phyloP scores from a whole-genome alignment of 1,140 invertebrate genomes.

The Listronotus oregonensis region DNA sequence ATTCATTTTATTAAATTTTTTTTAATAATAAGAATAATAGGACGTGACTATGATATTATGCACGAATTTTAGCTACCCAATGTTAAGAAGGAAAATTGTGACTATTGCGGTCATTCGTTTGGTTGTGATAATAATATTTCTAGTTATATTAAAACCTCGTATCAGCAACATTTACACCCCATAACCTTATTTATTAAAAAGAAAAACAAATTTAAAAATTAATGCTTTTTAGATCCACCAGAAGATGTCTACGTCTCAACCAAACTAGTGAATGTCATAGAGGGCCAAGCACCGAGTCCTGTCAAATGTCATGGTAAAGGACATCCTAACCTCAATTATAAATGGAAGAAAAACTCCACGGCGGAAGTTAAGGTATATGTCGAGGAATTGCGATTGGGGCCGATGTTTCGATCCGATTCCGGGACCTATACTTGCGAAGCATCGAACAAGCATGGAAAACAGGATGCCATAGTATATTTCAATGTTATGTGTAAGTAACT shows the following conservation, averaged over 20 bases:
- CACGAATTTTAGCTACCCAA: too few species aligned
- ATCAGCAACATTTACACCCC: too few species aligned
- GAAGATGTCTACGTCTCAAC: conserved; percentile 80
- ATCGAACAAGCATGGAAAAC: conserved; percentile 74
- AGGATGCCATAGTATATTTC: conserved; percentile 67
- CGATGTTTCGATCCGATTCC: conserved; percentile 65
- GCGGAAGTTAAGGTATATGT: conserved; percentile 59
- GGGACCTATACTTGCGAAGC: conserved; percentile 79
- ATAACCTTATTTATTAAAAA: too few species aligned
- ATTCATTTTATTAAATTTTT: too few species aligned
- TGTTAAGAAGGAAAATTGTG: too few species aligned
- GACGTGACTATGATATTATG: too few species aligned
- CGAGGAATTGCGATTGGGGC: conserved; percentile 62
- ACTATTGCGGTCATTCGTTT: too few species aligned
- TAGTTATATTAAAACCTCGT: too few species aligned
- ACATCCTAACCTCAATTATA: conserved; percentile 71
- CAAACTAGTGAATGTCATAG: conserved; percentile 72
- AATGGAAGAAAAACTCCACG: conserved; percentile 66
- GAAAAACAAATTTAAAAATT: too few species aligned
- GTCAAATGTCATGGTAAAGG: conserved; percentile 78
- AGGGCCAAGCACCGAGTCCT: conserved; percentile 74
- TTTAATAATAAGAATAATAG: too few species aligned
- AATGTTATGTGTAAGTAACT: conserved; percentile 80
- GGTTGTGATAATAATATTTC: too few species aligned
- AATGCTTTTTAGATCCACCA: conserved; percentile 79